Conservation (phyloP, 2,888 invertebrate species). For the Drosophila helvetica region DNA sequence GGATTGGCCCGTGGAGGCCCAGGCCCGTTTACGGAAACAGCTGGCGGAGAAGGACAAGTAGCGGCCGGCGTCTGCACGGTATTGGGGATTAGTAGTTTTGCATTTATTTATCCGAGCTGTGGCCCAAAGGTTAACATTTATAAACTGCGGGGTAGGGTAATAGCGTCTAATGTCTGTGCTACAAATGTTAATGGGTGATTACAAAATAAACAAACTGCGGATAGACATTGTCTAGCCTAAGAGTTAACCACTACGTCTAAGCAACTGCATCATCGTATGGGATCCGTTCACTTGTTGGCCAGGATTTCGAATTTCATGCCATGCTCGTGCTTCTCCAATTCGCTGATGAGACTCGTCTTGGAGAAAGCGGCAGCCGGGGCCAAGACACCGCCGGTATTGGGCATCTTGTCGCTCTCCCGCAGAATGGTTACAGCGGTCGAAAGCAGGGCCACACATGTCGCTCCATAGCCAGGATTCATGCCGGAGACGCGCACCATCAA, state of each 20-base stretch:
- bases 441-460: conserved; percentile 90
- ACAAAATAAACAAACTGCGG: not conserved
- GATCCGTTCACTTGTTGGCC: conserved; percentile 74
- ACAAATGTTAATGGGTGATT: not conserved
- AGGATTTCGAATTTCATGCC: conserved; percentile 89
- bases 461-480: conserved; percentile 89
- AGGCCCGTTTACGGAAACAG: conserved; percentile 86
- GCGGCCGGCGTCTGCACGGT: not conserved
- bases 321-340: conserved; percentile 87
- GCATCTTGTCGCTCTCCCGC: conserved; percentile 90
- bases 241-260: not conserved
- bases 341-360: conserved; percentile 90
- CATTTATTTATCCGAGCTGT: not conserved
- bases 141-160: not conserved
- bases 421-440: conserved; percentile 90
- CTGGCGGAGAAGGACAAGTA: conserved; percentile 42
- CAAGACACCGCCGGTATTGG: conserved; percentile 93
- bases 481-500: conserved; percentile 87
- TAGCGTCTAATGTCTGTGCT: not conserved
- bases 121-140: not conserved
- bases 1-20: conserved; percentile 89
- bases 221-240: not conserved
- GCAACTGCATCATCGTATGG: no score
- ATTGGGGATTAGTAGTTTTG: not conserved
- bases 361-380: conserved; percentile 94